A percentile compares a stretch with the other conserved stretches of the same genome.
Conservation (phyloP, 2,888 invertebrate genomes). For the Acrocyrtus sp. region DNA sequence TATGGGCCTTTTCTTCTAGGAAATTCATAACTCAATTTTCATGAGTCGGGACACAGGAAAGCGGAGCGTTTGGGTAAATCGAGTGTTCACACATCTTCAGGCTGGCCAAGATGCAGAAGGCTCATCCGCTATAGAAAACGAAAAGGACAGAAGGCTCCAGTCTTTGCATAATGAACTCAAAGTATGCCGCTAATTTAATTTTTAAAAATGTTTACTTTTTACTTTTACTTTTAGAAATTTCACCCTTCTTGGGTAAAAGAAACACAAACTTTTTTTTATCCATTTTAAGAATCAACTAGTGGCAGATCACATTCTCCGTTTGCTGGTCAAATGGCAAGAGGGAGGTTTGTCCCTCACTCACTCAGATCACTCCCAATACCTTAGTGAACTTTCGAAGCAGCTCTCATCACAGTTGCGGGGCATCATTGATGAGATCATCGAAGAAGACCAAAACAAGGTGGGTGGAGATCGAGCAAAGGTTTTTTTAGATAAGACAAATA, state of each 20-base stretch:
- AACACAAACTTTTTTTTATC: constrained; percentile 60
- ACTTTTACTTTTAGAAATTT: neutral
- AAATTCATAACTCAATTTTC: constrained; percentile 83
- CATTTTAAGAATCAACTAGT: constrained; percentile 78
- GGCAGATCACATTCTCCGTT: constrained; percentile 77
- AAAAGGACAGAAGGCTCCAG: constrained; percentile 76
- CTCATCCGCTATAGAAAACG: constrained; percentile 71
- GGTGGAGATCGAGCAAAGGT: too few species aligned
- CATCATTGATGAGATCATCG: constrained; percentile 76
- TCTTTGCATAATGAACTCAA: constrained; percentile 79
- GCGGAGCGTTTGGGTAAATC: constrained; percentile 82
- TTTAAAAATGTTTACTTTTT: neutral
- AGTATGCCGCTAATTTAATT: constrained; percentile 66
- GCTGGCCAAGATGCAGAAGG: constrained; percentile 67
- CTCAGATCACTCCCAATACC: constrained; percentile 74
- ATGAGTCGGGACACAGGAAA: constrained; percentile 83
- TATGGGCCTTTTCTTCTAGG: constrained; percentile 67
- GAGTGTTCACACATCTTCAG: constrained; percentile 71
- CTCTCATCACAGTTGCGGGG: constrained; percentile 76
- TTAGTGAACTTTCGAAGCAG: constrained; percentile 74
- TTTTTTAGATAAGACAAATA: too few species aligned
- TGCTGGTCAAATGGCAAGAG: constrained; percentile 70
- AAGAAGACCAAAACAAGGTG: constrained; percentile 72
- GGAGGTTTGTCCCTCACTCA: constrained; percentile 64
- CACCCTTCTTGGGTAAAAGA: neutral